These are phyloP conservation scores for Microchirus variegatus DNA, from an alignment of 2,797 vertebrate genomes.

Conservation along the genomic window DNA sequence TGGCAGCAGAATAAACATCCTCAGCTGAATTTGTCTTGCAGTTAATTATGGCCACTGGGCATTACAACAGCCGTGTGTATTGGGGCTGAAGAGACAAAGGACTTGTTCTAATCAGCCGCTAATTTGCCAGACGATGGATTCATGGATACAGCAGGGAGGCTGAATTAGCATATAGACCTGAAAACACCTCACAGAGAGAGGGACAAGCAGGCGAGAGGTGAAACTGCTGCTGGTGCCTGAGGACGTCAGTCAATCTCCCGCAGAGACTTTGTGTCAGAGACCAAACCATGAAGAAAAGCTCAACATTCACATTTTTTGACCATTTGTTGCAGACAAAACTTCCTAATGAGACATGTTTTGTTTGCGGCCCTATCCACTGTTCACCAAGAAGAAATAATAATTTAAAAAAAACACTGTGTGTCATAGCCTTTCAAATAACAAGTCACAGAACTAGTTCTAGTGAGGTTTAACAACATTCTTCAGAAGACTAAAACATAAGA, in stretches of 20 bases:
- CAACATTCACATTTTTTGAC: background rate
- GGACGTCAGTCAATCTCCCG: slow-evolving; percentile 14
- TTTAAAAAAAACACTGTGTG: no score
- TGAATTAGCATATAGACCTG: slow-evolving; percentile 65
- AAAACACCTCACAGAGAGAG: slow-evolving; percentile 52
- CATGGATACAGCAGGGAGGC: slow-evolving; percentile 59
- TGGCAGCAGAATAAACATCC: slow-evolving; percentile 52
- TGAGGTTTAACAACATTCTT: no score
- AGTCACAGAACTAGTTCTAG: no score
- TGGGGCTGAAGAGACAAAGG: slow-evolving; percentile 60
- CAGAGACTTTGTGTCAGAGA: slow-evolving; percentile 19
- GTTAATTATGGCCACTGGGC: slow-evolving; percentile 37
- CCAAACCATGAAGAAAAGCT: background rate
- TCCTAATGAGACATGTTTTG: no score
- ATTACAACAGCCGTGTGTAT: slow-evolving; percentile 64
- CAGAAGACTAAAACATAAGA: no score
- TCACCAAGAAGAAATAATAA: no score
- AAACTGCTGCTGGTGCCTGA: slow-evolving; percentile 20
- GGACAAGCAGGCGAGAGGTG: slow-evolving; percentile 24
- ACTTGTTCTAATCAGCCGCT: slow-evolving; percentile 61
- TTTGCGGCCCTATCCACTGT: no score
- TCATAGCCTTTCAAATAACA: no score
- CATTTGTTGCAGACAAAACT: background rate
- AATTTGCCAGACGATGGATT: slow-evolving; percentile 70
- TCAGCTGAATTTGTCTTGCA: slow-evolving; percentile 46